Evolutionary conservation across 2,797 vertebrate genomes (phyloP).

Genomic region (Pangasius macronema): DNA sequence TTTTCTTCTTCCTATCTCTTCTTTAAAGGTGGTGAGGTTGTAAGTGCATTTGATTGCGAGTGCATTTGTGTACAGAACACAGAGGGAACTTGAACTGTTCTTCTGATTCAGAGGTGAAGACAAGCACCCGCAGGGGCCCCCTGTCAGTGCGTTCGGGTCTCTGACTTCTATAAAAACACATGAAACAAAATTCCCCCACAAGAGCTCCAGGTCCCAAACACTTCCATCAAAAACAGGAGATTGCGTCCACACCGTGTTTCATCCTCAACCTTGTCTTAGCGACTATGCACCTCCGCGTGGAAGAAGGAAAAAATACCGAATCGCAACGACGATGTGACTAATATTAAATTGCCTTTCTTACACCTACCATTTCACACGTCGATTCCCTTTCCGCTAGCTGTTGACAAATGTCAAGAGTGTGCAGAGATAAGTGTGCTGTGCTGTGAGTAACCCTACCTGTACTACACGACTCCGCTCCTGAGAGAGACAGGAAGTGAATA

Average conservation of each 20-base stretch:
- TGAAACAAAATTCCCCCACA: constrained; percentile 95
- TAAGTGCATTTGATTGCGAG: constrained; percentile 52
- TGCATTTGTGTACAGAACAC: constrained; percentile 85
- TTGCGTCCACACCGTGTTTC: constrained; percentile 85
- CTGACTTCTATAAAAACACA: constrained; percentile 90
- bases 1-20: constrained; percentile 43
- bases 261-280: constrained; percentile 67
- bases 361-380: constrained; percentile 71
- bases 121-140: constrained; percentile 97
- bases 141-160: constrained; percentile 94
- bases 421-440: constrained; percentile 63
- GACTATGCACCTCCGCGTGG: constrained; percentile 16
- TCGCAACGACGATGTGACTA: constrained; percentile 50
- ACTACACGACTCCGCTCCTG: constrained; percentile 42
- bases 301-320: constrained; percentile 34
- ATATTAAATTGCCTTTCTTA: constrained; percentile 67
- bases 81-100: constrained; percentile 98
- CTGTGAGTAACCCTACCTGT: constrained; percentile 41
- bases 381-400: constrained; percentile 66
- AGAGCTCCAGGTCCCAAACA: constrained; percentile 90
- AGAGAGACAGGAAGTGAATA: constrained; percentile 44
- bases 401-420: constrained; percentile 76
- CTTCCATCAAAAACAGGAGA: constrained; percentile 96
- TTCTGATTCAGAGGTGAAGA: constrained; percentile 99
- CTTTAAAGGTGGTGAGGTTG: constrained; percentile 61